Percentiles rank a stretch among this genome's conserved stretches.
Evolutionary conservation across 1,140 invertebrate genomes (phyloP).

Genomic region (Latrodectus geometricus): DNA sequence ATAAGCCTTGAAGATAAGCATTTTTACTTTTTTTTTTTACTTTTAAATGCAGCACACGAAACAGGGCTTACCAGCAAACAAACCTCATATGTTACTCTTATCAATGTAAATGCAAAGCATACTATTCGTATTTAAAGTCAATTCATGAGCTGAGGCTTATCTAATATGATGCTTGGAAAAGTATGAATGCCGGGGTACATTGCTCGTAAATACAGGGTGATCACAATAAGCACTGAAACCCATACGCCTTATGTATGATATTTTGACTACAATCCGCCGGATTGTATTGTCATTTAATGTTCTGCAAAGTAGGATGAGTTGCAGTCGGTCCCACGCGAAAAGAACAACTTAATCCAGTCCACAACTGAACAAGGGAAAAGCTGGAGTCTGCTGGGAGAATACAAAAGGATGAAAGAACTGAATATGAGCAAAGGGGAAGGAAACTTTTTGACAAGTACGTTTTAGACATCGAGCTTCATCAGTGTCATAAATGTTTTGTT

Average conservation of each 20-base stretch:
- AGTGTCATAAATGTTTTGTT: slow-evolving; percentile 43
- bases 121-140: neutral
- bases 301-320: neutral
- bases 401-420: slow-evolving; percentile 35
- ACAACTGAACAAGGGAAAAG: neutral
- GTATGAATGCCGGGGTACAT: neutral
- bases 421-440: slow-evolving; percentile 11
- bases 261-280: slow-evolving; percentile 37
- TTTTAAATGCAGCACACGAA: too few species aligned
- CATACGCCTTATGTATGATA: slow-evolving; percentile 50
- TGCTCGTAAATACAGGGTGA: neutral
- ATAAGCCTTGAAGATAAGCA: too few species aligned
- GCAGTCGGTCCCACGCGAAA: slow-evolving; percentile 39
- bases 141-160: neutral
- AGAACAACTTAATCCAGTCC: slow-evolving; percentile 50
- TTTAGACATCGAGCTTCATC: slow-evolving; percentile 42
- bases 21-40: too few species aligned
- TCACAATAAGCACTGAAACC: neutral
- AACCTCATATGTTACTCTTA: too few species aligned
- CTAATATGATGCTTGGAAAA: neutral
- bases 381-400: slow-evolving; percentile 2
- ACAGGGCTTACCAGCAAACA: too few species aligned
- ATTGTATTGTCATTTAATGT: slow-evolving; percentile 50
- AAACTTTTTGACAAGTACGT: slow-evolving; percentile 34
- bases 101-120: neutral